Base-by-base conservation (phyloP, 2,888 invertebrate species). In the Eupelmus urozonus region DNA sequence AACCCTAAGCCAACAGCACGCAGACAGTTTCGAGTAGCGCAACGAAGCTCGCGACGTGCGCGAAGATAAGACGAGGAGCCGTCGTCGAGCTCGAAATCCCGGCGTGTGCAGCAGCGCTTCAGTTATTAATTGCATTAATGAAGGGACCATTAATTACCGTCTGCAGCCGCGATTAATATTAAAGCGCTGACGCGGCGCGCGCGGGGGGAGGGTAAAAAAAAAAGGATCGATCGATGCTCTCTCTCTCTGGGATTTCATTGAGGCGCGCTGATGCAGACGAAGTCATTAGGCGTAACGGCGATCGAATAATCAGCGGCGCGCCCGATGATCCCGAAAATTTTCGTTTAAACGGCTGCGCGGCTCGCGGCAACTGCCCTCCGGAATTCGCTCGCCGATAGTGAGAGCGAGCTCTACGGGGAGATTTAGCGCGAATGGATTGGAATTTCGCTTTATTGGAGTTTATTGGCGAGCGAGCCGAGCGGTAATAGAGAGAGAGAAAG, bases 121-220 rank as follows among this genome's bases (percentile, higher is more conserved):
- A 67, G 45, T 76, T 71, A 78, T 78, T 78, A 78, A 72, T 78
- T 73, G 72, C 72, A 72, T 78, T 78, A 72, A 72, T 72, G 77
- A 78, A 66, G 66, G 66, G 59, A 71, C 59, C 59, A 66, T 63
- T 63, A 72, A 72, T 77, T 77, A 77, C 77, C 42, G 60, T 11
- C 53, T 76, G 40, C 27, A 40, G 23, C 11, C 65, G 40, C 29
- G 51, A 71, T 71, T 77, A 66, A 77, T 66, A 71, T 72, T 77
- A 72, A 66, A 66, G 72, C 51, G 63, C 73, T 69, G 63, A 78
- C 73, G 73, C 25, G 18, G 60, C n/a, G n/a, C n/a, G n/a, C n/a
- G n/a, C n/a, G n/a, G n/a, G n/a, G n/a, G n/a, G n/a, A n/a, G n/a
- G n/a, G n/a, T n/a, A n/a, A n/a, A n/a, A n/a, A n/a, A n/a, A n/a